These are phyloP conservation scores for Neodiprion pinetum DNA, from an alignment of 1,140 invertebrate genomes.

Conservation along the genomic window DNA sequence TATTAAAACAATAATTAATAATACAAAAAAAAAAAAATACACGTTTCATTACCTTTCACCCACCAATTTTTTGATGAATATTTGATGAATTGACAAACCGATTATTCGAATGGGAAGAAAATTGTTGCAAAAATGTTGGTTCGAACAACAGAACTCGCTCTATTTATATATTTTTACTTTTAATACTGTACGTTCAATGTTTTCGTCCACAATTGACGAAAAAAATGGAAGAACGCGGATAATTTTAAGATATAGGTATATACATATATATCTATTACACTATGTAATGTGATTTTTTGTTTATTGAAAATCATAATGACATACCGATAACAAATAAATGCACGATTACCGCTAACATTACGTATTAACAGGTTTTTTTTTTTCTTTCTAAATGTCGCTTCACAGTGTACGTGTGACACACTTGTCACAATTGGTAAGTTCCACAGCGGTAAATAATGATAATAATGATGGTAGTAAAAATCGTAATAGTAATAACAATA, in stretches of 20 bases:
- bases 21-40: constrained; percentile 28
- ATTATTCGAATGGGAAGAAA: too few relatives aligned
- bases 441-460: constrained; percentile 1
- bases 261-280: too few relatives aligned
- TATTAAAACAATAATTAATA: constrained; percentile 45
- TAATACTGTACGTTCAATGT: too few relatives aligned
- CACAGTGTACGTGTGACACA: background rate
- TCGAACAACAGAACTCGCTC: too few relatives aligned
- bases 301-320: constrained; percentile 52
- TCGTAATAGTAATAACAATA: background rate
- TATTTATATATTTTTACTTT: too few relatives aligned
- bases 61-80: too few relatives aligned
- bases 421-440: constrained; percentile 19
- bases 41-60: too few relatives aligned
- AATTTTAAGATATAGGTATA: too few relatives aligned
- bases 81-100: too few relatives aligned
- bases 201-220: too few relatives aligned
- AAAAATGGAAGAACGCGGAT: too few relatives aligned
- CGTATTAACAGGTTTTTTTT: background rate
- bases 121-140: too few relatives aligned
- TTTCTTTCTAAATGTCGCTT: background rate
- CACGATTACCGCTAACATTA: constrained; percentile 34
- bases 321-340: constrained; percentile 42
- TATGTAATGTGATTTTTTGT: constrained; percentile 27
- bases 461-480: background rate